Evolutionary conservation across 2,113 vertebrate genomes (phyloP), one percentile per base, ranked within the genome.

Genomic region (Phyllostomus hastatus): DNA sequence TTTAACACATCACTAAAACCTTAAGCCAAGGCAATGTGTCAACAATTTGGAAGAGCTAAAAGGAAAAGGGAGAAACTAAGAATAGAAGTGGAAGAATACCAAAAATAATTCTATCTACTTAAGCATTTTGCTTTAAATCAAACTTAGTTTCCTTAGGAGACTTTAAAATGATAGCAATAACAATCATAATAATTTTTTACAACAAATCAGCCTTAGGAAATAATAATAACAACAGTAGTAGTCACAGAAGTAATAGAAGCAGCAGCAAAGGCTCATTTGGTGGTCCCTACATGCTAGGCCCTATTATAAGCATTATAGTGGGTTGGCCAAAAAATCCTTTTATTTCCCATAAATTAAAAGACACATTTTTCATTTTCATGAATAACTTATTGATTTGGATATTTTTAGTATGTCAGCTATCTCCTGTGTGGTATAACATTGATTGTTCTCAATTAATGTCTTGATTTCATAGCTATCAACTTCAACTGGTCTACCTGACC

Each of bases 41-140:
- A 59, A 41, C 82, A 94, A 67, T 84, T 64, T 46, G 12, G 3
- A 87, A 96, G 12, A 87, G 19, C 43, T 16, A 84, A 92, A 88
- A 54, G 46, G 22, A 89, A 94, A 79, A 64, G 17, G 38, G 14
- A 88, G 31, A 78, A 78, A 89, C 24, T 67, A 67, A 94, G 87
- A 85, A 59, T 2, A 69, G 33, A 67, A 95, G 57, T 52, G 72
- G 20, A 19, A 82, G 22, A 91, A 4, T 10, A 52, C 46, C 87
- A 57, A 50, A 75, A 76, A 50, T 89, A 81, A 95, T 70, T 93
- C 59, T 78, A 64, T 52, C 52, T 64, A 16, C 80, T 54, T 50
- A 41, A 73, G 26, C 26, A 73, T 82, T 94, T 80, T 93, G 48
- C 82, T 95, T 86, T 64, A 93, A 94, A 88, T 64, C n/a, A 31